A percentile compares a stretch with the other conserved stretches of the same genome.
These are phyloP conservation scores for Enteromius treurensis DNA, from an alignment of 2,797 vertebrate genomes.

Conservation along the genomic window DNA sequence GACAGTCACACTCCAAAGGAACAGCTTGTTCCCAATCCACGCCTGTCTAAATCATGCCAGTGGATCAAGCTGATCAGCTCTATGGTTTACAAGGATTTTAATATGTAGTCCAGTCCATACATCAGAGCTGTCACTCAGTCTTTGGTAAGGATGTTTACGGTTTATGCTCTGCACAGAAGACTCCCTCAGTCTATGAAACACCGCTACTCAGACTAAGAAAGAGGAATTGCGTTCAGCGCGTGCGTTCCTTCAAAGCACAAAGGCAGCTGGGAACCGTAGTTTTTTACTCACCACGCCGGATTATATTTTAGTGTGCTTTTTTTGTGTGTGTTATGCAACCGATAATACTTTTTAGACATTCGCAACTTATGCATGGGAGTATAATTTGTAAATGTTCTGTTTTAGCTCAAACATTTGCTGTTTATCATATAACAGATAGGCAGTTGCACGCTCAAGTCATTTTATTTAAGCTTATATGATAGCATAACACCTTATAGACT, in stretches of 20 bases:
- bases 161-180: slow-evolving; percentile 44
- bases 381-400: neutral
- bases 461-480: neutral
- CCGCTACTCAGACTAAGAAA: slow-evolving; percentile 52
- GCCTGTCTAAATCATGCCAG: slow-evolving; percentile 38
- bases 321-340: neutral
- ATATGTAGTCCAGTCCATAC: slow-evolving; percentile 4
- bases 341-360: neutral
- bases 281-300: neutral
- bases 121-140: neutral
- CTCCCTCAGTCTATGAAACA: slow-evolving; percentile 40
- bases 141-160: slow-evolving; percentile 41
- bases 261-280: slow-evolving; percentile 55
- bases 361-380: neutral
- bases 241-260: slow-evolving; percentile 40
- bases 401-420: neutral
- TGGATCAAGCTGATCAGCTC: neutral
- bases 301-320: neutral
- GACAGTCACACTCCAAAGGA: slow-evolving; percentile 14
- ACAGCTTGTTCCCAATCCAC: slow-evolving; percentile 27
- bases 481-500: neutral
- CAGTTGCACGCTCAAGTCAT: neutral
- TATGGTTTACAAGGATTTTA: neutral
- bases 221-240: slow-evolving; percentile 53
- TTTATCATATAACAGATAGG: neutral